Evolutionary conservation across 2,888 invertebrate species (phyloP).

Genomic region (Pyrocoelia pectoralis): DNA sequence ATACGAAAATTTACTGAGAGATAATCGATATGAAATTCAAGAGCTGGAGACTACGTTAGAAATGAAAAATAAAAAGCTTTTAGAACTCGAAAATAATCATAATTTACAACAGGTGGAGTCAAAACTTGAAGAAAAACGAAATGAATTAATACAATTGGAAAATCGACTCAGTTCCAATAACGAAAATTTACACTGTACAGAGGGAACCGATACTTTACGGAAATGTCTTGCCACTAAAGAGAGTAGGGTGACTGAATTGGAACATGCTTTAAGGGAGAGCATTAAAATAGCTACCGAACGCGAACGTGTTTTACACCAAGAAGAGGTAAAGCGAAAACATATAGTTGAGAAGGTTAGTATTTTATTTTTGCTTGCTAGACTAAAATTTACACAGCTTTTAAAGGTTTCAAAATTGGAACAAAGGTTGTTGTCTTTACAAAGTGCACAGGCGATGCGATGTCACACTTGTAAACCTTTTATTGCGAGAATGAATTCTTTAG

Average conservation of each 20-base stretch:
- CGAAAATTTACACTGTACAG: constrained; percentile 63
- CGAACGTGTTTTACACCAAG: constrained; percentile 70
- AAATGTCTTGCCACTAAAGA: constrained; percentile 68
- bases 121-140: constrained; percentile 39
- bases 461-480: constrained; percentile 72
- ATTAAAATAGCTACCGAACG: constrained; percentile 75
- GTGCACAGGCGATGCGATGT: constrained; percentile 73
- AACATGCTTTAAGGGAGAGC: constrained; percentile 85
- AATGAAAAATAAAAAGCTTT: constrained; percentile 44
- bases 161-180: constrained; percentile 60
- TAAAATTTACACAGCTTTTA: constrained; percentile 38
- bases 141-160: constrained; percentile 46
- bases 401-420: constrained; percentile 77
- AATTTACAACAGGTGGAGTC: constrained; percentile 41
- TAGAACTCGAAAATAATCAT: constrained; percentile 42
- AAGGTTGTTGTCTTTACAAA: constrained; percentile 72
- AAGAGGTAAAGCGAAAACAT: constrained; percentile 69
- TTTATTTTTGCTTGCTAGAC: background rate
- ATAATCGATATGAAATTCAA: constrained; percentile 60
- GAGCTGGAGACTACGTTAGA: constrained; percentile 46
- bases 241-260: constrained; percentile 70
- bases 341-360: constrained; percentile 74
- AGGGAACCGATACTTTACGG: constrained; percentile 64
- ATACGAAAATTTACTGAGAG: constrained; percentile 63
- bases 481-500: constrained; percentile 69